These are phyloP conservation scores for Lobophora halterata DNA, from an alignment of 2,888 invertebrate genomes.

Conservation along the genomic window DNA sequence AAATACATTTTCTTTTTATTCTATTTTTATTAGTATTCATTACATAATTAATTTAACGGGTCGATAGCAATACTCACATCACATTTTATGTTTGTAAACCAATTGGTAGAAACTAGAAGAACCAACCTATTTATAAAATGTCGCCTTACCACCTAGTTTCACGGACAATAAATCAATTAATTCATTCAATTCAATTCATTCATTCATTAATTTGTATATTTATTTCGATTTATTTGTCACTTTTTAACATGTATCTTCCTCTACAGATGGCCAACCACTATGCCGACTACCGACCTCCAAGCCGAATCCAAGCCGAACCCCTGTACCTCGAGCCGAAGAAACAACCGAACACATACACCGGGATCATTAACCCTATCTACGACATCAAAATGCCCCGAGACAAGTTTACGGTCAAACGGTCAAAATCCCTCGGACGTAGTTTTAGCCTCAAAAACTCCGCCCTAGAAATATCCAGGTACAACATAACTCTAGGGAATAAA, in stretches of 20 bases:
- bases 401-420: conserved; percentile 64
- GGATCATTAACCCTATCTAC: conserved; percentile 69
- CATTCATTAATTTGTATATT: too few species aligned
- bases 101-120: too few species aligned
- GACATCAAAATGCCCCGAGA: conserved; percentile 66
- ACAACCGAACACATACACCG: conserved; percentile 46
- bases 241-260: conserved; percentile 1
- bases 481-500: conserved; percentile 58
- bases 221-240: too few species aligned
- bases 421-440: conserved; percentile 64
- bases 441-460: conserved; percentile 54
- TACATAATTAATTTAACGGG: too few species aligned
- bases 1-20: too few species aligned
- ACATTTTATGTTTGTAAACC: too few species aligned
- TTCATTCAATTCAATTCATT: too few species aligned
- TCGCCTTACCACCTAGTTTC: too few species aligned
- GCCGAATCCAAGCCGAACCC: conserved; percentile 27
- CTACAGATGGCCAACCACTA: conserved; percentile 47
- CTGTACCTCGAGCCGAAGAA: conserved; percentile 22
- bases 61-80: too few species aligned
- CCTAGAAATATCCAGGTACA: conserved; percentile 58
- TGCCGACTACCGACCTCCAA: conserved; percentile 54
- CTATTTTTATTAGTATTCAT: too few species aligned
- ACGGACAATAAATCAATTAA: too few species aligned
- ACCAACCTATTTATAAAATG: too few species aligned